Conservation (phyloP, 2,888 invertebrate genomes). For the Acleris emargana region DNA sequence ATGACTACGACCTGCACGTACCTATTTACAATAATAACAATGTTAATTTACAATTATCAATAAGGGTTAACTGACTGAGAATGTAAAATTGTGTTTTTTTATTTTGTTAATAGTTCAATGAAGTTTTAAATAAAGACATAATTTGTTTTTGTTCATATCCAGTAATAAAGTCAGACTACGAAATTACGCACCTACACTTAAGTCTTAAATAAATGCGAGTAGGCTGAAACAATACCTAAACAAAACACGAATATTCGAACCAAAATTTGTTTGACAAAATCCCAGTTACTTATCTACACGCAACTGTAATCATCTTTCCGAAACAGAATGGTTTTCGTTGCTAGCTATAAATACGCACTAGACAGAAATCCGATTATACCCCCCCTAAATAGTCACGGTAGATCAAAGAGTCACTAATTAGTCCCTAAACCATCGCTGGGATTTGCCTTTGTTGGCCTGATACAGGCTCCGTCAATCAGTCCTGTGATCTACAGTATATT, state of each 20-base stretch:
- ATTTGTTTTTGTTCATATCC: too few relatives aligned
- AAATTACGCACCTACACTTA: too few relatives aligned
- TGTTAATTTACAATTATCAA: too few relatives aligned
- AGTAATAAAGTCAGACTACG: too few relatives aligned
- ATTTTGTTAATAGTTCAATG: too few relatives aligned
- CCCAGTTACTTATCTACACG: neutral
- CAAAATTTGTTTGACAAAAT: neutral
- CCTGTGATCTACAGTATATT: conserved; percentile 20
- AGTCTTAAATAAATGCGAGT: too few relatives aligned
- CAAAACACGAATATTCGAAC: neutral
- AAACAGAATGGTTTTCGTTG: conserved; percentile 2
- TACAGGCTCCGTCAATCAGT: conserved; percentile 26
- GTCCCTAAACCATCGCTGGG: conserved; percentile 24
- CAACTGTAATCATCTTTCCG: conserved; percentile 2
- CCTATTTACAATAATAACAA: too few relatives aligned
- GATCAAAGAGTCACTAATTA: conserved; percentile 35
- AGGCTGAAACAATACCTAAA: too few relatives aligned
- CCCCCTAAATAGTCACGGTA: conserved; percentile 12
- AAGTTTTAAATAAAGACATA: too few relatives aligned
- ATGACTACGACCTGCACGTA: too few relatives aligned
- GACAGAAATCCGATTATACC: conserved; percentile 26
- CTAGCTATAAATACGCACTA: conserved; percentile 4
- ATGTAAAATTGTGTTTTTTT: too few relatives aligned
- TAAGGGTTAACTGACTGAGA: too few relatives aligned
- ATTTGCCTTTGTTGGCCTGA: conserved; percentile 31